Conservation (phyloP, 2,888 invertebrate species). For the Lasioglossum leucozonium region DNA sequence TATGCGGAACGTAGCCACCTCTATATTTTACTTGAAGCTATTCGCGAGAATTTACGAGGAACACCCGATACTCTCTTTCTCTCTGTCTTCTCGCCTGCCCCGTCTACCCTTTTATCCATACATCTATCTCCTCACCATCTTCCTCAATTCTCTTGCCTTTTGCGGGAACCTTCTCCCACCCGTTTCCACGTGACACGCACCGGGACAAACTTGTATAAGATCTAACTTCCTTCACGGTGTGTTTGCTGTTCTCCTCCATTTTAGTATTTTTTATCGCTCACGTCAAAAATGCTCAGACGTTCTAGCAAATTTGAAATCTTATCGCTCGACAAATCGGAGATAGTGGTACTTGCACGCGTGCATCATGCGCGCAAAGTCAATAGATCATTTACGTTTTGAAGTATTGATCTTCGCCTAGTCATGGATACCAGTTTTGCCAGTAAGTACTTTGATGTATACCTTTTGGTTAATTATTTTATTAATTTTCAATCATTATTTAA, state of each 20-base stretch:
- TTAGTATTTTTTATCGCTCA: not conserved
- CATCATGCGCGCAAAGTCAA: not conserved
- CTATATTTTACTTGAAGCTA: conserved; percentile 82
- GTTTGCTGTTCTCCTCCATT: not conserved
- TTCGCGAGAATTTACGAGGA: conserved; percentile 81
- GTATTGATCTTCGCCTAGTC: not conserved
- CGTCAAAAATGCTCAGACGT: not conserved
- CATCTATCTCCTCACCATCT: conserved; percentile 54
- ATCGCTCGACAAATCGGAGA: not conserved
- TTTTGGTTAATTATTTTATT: too few relatives aligned
- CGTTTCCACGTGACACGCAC: not conserved
- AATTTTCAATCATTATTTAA: too few relatives aligned
- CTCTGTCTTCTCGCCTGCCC: conserved; percentile 47
- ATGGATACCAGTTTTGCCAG: not conserved
- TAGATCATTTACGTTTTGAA: too few relatives aligned
- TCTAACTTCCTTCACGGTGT: conserved; percentile 11
- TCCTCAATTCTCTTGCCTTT: conserved; percentile 37
- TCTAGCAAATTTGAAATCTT: not conserved
- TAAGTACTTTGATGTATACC: too few relatives aligned
- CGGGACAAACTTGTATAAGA: conserved; percentile 6
- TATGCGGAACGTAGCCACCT: conserved; percentile 82
- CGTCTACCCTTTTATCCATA: conserved; percentile 46
- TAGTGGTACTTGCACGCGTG: not conserved
- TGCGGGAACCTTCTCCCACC: conserved; percentile 26
- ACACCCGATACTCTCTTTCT: conserved; percentile 65